Evolutionary conservation across 2,888 invertebrate species (phyloP).

Genomic region (Conchocele bisecta): DNA sequence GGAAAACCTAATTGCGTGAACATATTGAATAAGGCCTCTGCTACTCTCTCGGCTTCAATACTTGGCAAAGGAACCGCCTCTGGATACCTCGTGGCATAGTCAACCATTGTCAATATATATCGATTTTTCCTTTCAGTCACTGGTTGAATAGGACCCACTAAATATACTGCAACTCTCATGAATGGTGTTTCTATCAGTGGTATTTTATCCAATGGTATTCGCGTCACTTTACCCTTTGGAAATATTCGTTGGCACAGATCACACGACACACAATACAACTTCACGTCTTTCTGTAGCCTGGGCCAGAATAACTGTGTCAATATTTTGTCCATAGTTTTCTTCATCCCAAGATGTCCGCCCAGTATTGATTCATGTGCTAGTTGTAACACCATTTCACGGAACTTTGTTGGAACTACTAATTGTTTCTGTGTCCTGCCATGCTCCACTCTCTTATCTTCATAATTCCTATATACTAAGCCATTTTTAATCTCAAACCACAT

Average conservation of each 20-base stretch:
- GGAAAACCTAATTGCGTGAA: neutral
- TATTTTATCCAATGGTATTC: neutral
- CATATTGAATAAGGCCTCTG: neutral
- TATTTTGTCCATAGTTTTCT: conserved; percentile 6
- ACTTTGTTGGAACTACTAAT: neutral
- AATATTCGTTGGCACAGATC: conserved; percentile 9
- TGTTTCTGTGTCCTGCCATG: neutral
- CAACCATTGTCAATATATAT: no score
- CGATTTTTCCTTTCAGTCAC: no score
- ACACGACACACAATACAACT: neutral
- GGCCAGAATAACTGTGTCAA: neutral
- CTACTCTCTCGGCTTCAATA: neutral
- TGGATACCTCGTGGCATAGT: no score
- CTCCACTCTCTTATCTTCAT: no score
- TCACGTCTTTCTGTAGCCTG: neutral
- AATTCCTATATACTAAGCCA: neutral
- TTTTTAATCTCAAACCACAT: neutral
- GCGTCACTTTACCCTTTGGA: conserved; percentile 4
- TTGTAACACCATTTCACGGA: neutral
- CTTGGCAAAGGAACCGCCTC: neutral
- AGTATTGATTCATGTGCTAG: conserved; percentile 13
- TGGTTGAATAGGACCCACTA: no score
- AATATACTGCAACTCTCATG: conserved; percentile 9
- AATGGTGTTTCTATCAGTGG: conserved; percentile 17
- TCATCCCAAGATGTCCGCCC: neutral